These are phyloP conservation scores for Prosopocoilus inquinatus DNA, from an alignment of 2,888 invertebrate species.

Conservation along the genomic window DNA sequence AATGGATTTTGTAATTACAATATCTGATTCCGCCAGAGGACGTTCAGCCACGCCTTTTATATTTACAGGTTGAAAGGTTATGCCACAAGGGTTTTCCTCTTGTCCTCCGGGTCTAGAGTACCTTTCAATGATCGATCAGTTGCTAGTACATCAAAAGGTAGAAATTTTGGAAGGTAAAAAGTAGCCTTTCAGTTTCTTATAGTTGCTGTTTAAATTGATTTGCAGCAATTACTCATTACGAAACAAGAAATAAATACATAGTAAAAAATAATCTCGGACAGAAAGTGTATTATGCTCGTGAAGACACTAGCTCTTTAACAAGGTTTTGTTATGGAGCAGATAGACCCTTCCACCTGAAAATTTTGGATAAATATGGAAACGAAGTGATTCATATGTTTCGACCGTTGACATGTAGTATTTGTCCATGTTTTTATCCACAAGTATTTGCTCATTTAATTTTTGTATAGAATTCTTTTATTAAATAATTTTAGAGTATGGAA, in stretches of 20 bases:
- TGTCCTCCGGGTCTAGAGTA: constrained; percentile 79
- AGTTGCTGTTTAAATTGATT: constrained; percentile 7
- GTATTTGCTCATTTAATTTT: constrained; percentile 33
- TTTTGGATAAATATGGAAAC: constrained; percentile 70
- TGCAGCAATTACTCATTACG: constrained; percentile 71
- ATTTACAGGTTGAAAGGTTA: constrained; percentile 35
- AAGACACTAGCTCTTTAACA: constrained; percentile 76
- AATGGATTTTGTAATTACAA: too few species aligned
- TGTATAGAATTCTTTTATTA: constrained; percentile 27
- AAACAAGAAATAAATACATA: constrained; percentile 79
- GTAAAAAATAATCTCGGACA: constrained; percentile 70
- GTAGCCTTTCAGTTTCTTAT: too few species aligned
- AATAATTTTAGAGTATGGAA: constrained; percentile 59
- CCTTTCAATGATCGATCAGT: constrained; percentile 73
- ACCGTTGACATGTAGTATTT: constrained; percentile 66
- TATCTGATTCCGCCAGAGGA: too few species aligned
- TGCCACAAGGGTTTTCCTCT: constrained; percentile 57
- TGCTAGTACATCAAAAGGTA: constrained; percentile 72
- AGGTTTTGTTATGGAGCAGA: constrained; percentile 73
- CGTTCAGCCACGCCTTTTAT: too few species aligned
- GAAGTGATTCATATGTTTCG: constrained; percentile 79
- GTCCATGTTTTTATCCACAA: constrained; percentile 57
- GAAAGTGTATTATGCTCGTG: constrained; percentile 71
- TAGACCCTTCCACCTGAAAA: constrained; percentile 77
- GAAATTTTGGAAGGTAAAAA: constrained; percentile 46